Base-by-base conservation (phyloP, 2,888 invertebrate genomes). In the Caenorhabditis sulstoni region DNA sequence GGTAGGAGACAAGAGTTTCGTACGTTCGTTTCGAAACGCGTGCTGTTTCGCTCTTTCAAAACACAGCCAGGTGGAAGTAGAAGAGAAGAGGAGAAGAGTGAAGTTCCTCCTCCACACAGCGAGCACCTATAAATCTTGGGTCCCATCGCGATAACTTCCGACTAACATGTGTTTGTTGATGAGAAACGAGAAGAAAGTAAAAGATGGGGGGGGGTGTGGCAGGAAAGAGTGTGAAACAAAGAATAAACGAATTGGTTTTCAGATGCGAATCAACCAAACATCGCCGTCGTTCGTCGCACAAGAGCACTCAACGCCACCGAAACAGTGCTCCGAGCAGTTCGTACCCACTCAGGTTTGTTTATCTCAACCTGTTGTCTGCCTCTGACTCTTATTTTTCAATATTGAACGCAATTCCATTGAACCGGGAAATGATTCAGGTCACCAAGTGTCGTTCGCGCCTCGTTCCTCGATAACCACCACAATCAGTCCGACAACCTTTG, bases 241-340 rank as follows among this genome's bases (percentile, higher is more conserved):
- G 41, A 73, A 73, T 64, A 64, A 73, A 64, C 73, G 50, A 71
- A 61, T 58, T 61, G 12, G 35, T 49, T 65, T 81, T 64, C 55
- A 83, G 83, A 62, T 79, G 80, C 37, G 83, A 85, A 53, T 85
- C 85, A 2, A 85, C 85, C 18, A 82, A 81, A 39, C 82, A 85
- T 55, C 73, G 85, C 14, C 68, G 85, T 35, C 62, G 83, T 47
- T 85, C 85, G 1, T 84, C 83, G 9, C 81, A 80, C 55, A 79
- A 78, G 70, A 66, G 73, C n/a, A 50, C 79, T 3, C 81, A 83
- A 65, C 53, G 81, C 45, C 87, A 87, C 58, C 76, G 88, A 16
- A 88, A 88, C 79, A 86, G 86, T 59, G 88, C 88, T 11, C 88
- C 88, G 8, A 86, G 83, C 53, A 82, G 83, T 58, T 77, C 82